Percentiles rank a stretch among this genome's conserved stretches.
Conservation (phyloP, 35 echinoderm and acorn worm species). For the Lytechinus variegatus region DNA sequence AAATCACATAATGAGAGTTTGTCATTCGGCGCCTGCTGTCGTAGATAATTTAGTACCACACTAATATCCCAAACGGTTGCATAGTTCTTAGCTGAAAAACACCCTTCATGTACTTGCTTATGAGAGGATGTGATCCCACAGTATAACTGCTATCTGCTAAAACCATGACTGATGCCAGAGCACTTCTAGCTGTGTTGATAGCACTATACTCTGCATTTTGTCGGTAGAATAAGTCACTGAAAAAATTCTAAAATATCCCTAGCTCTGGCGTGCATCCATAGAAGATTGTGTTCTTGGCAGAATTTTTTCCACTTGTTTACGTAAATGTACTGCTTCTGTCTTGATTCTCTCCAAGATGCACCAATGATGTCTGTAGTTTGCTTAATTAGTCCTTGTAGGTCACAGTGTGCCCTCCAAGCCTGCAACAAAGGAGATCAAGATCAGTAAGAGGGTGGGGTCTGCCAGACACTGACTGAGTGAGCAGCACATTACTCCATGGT, state of each 20-base stretch:
- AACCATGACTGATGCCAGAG: not conserved
- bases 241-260: not conserved
- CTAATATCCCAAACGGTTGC: not conserved
- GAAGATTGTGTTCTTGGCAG: not conserved
- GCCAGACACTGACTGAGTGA: not conserved
- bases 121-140: too few species aligned
- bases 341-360: slow-evolving; percentile 19
- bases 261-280: not conserved
- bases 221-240: too few species aligned
- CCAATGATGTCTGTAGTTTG: not conserved
- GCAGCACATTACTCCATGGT: not conserved
- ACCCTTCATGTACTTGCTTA: too few species aligned
- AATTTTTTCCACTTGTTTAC: not conserved
- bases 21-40: not conserved
- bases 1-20: not conserved
- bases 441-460: not conserved
- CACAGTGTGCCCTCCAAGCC: not conserved
- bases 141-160: not conserved
- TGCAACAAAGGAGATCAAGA: not conserved
- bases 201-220: not conserved
- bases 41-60: not conserved
- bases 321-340: not conserved
- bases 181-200: not conserved
- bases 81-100: not conserved
- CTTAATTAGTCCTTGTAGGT: not conserved